These are phyloP conservation scores for Phataginus tricuspis DNA, from an alignment of 2,797 vertebrate species.

Conservation along the genomic window DNA sequence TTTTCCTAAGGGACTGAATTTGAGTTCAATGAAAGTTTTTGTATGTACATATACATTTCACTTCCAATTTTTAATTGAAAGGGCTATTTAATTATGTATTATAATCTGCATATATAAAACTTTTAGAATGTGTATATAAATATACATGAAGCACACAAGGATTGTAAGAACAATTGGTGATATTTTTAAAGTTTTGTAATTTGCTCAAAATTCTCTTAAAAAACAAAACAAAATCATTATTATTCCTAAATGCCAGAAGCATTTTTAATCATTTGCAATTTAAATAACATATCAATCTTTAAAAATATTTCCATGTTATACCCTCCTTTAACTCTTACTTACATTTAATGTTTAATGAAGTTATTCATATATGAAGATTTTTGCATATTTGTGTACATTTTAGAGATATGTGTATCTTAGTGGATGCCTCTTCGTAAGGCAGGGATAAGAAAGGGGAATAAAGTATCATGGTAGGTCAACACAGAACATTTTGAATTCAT, in stretches of 20 bases:
- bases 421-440: background rate
- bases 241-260: background rate
- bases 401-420: background rate
- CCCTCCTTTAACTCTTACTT: background rate
- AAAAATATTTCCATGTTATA: background rate
- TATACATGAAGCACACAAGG: background rate
- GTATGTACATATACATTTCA: background rate
- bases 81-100: background rate
- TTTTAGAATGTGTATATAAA: slow-evolving; percentile 12
- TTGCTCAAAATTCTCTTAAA: background rate
- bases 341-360: background rate
- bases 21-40: background rate
- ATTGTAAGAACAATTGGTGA: background rate
- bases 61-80: slow-evolving; percentile 34
- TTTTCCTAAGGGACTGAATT: background rate
- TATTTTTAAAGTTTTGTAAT: slow-evolving; percentile 34
- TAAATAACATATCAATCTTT: background rate
- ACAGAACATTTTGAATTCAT: background rate
- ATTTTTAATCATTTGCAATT: background rate
- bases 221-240: background rate
- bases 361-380: background rate
- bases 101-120: background rate
- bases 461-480: background rate
- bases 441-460: background rate
- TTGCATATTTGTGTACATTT: background rate